Conservation (phyloP, 2,797 vertebrate species). For the Etheostoma perlongum region DNA sequence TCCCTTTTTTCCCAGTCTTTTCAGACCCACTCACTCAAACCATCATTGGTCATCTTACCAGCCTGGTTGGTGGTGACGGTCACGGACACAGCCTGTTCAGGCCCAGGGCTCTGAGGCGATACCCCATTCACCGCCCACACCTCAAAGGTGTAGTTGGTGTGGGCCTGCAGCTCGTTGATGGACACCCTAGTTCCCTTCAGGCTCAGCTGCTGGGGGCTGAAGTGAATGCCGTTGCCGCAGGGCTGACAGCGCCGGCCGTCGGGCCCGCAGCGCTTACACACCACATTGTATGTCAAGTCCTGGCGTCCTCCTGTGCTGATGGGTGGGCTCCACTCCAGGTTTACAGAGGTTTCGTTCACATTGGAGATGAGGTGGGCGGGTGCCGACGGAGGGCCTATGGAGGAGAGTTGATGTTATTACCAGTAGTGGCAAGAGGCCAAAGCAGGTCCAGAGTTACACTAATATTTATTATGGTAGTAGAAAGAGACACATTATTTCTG, state of each 20-base stretch:
- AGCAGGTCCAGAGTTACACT: slow-evolving; percentile 15
- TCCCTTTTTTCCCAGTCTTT: too few relatives aligned
- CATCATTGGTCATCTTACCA: slow-evolving; percentile 80
- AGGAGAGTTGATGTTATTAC: slow-evolving; percentile 68
- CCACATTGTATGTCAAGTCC: slow-evolving; percentile 94
- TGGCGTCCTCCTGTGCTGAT: slow-evolving; percentile 92
- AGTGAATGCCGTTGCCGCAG: slow-evolving; percentile 94
- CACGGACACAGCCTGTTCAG: slow-evolving; percentile 94
- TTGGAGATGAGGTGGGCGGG: slow-evolving; percentile 97
- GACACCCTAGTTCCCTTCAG: slow-evolving; percentile 92
- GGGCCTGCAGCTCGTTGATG: slow-evolving; percentile 96
- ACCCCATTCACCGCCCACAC: slow-evolving; percentile 98
- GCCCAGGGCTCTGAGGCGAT: slow-evolving; percentile 92
- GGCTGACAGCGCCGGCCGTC: slow-evolving; percentile 90
- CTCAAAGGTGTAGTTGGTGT: slow-evolving; percentile 98
- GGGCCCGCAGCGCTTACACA: slow-evolving; percentile 92
- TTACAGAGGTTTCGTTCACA: slow-evolving; percentile 97
- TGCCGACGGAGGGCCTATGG: slow-evolving; percentile 91
- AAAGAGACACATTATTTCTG: neutral
- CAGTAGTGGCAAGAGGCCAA: neutral
- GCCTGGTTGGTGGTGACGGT: slow-evolving; percentile 98
- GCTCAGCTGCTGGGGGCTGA: slow-evolving; percentile 93
- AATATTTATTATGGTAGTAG: slow-evolving; percentile 19
- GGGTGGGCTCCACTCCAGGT: slow-evolving; percentile 95
- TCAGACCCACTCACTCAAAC: neutral